A percentile compares a stretch with the other conserved stretches of the same genome.
These are phyloP conservation scores for Epizoanthus scotinus DNA, from an alignment of 92 coral and sea anemone genomes.

Conservation along the genomic window DNA sequence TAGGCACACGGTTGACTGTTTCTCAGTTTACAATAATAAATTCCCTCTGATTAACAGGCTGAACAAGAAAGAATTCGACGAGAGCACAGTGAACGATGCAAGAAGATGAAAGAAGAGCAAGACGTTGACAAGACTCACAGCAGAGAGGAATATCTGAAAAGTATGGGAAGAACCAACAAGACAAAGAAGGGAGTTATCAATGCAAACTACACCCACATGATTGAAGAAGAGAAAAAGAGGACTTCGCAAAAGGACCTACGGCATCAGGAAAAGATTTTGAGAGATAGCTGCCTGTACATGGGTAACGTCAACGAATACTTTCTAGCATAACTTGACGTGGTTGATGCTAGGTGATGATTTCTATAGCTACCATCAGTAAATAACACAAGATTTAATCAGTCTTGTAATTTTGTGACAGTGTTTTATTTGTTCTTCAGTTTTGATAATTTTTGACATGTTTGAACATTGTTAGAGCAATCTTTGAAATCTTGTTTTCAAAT, in stretches of 20 bases:
- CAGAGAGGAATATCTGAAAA: constrained; percentile 72
- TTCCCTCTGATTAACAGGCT: constrained; percentile 17
- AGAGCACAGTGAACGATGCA: constrained; percentile 51
- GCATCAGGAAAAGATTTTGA: constrained; percentile 83
- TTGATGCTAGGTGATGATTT: background rate
- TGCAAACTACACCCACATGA: constrained; percentile 88
- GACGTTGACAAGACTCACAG: constrained; percentile 63
- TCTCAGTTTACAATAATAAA: too few species aligned
- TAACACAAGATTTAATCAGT: background rate
- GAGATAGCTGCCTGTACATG: constrained; percentile 88
- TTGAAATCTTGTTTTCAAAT: too few species aligned
- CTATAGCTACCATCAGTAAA: background rate
- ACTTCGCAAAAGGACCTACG: constrained; percentile 85
- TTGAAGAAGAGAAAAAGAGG: constrained; percentile 72
- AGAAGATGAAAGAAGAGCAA: constrained; percentile 55
- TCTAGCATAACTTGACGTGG: constrained; percentile 53
- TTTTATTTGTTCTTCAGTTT: background rate
- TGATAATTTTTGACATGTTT: background rate
- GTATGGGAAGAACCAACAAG: constrained; percentile 89
- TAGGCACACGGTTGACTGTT: too few species aligned
- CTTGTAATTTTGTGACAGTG: background rate
- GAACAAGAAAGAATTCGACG: constrained; percentile 60
- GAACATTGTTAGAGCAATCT: too few species aligned
- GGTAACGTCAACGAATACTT: constrained; percentile 90
- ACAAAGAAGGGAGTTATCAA: constrained; percentile 61